Evolutionary conservation across 2,113 vertebrate species (phyloP).

Genomic region (Neoarius graeffei): DNA sequence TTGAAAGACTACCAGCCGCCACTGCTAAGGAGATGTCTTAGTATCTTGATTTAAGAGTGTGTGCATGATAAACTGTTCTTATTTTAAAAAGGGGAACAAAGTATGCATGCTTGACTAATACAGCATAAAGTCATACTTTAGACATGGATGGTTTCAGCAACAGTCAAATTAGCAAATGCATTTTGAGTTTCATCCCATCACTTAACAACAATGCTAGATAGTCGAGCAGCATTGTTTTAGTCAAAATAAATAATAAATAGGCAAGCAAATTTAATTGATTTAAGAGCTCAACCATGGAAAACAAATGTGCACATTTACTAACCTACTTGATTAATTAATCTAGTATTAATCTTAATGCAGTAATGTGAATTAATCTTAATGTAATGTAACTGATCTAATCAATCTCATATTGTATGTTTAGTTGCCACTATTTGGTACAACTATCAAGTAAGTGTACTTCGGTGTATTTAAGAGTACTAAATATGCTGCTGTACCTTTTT

Average conservation of each 20-base stretch:
- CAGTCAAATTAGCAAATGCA: background rate
- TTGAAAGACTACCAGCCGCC: too few species aligned
- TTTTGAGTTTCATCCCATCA: background rate
- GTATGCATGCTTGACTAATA: background rate
- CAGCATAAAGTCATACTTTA: background rate
- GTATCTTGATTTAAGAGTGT: background rate
- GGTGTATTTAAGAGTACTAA: background rate
- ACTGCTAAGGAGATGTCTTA: background rate
- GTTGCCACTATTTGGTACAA: background rate
- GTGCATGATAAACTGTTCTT: background rate
- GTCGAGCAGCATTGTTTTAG: background rate
- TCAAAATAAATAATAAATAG: background rate
- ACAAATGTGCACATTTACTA: background rate
- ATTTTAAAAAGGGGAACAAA: slow-evolving; percentile 18
- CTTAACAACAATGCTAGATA: too few species aligned
- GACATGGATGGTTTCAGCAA: background rate
- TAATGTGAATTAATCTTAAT: too few species aligned
- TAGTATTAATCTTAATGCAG: too few species aligned
- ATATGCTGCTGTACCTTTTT: background rate
- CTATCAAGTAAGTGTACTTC: background rate
- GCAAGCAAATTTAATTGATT: background rate
- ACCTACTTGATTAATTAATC: background rate
- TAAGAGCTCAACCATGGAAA: background rate
- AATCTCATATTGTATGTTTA: background rate
- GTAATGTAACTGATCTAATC: background rate